Conservation (phyloP, 2,888 invertebrate species). For the Monopis laevigella region DNA sequence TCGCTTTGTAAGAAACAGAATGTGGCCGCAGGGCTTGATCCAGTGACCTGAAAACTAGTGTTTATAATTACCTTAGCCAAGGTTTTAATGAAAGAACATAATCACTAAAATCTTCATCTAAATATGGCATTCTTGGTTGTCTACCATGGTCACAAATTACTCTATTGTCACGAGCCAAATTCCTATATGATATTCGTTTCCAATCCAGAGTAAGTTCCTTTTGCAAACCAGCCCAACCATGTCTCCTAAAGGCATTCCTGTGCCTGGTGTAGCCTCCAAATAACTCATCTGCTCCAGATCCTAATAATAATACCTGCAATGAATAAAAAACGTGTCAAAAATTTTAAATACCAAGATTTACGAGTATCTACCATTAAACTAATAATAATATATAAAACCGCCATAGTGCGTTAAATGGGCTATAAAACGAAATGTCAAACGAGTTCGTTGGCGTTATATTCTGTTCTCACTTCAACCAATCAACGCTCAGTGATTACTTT, state of each 20-base stretch:
- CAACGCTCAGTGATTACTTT: no score
- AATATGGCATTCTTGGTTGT: slow-evolving; percentile 82
- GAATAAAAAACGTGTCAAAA: slow-evolving; percentile 7
- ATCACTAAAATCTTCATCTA: slow-evolving; percentile 75
- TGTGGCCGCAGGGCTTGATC: no score
- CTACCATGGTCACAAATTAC: slow-evolving; percentile 90
- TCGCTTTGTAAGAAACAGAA: no score
- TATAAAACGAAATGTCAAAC: no score
- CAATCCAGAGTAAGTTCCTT: slow-evolving; percentile 81
- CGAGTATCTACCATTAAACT: no score
- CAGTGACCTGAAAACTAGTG: no score
- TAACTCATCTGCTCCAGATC: slow-evolving; percentile 97
- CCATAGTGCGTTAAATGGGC: neutral
- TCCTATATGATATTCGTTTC: slow-evolving; percentile 85
- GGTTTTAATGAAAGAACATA: slow-evolving; percentile 72
- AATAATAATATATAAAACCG: no score
- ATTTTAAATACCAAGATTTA: neutral
- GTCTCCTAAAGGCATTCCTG: slow-evolving; percentile 73
- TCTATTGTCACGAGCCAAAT: slow-evolving; percentile 94
- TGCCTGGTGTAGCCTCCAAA: slow-evolving; percentile 95
- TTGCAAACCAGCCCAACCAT: slow-evolving; percentile 61
- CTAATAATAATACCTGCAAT: slow-evolving; percentile 79
- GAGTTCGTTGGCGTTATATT: no score
- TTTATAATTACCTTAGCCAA: slow-evolving; percentile 75
- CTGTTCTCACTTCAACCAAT: no score